A percentile compares a stretch with the other conserved stretches of the same genome.
These are phyloP conservation scores for Lepidochitona cinerea DNA, from an alignment of 2,888 invertebrate genomes.

Conservation along the genomic window DNA sequence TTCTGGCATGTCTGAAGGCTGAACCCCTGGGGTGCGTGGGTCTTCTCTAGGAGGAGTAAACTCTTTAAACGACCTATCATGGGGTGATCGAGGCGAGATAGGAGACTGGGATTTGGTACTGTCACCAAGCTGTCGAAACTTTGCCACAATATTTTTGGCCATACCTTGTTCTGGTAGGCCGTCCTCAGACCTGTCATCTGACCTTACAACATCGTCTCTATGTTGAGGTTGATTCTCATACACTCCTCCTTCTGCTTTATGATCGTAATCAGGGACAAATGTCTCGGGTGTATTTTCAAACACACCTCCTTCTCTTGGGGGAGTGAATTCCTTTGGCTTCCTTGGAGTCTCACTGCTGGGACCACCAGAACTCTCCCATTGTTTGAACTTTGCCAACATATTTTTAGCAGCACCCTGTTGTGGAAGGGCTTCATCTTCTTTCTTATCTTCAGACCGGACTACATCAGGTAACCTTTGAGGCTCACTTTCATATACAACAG, in stretches of 20 bases:
- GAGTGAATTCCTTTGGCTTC: constrained; percentile 46
- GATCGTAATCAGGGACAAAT: neutral
- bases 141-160: constrained; percentile 84
- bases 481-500: constrained; percentile 47
- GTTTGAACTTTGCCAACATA: constrained; percentile 40
- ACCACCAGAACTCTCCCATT: constrained; percentile 31
- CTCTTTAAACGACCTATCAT: constrained; percentile 43
- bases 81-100: constrained; percentile 29
- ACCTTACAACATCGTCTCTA: constrained; percentile 71
- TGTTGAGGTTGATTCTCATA: constrained; percentile 55
- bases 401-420: constrained; percentile 45
- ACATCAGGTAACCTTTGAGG: constrained; percentile 38
- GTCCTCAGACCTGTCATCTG: constrained; percentile 52
- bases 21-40: constrained; percentile 45
- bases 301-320: constrained; percentile 43
- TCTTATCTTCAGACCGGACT: constrained; percentile 34
- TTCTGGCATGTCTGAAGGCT: constrained; percentile 54
- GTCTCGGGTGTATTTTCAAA: constrained; percentile 20
- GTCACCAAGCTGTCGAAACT: constrained; percentile 84
- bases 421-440: constrained; percentile 39
- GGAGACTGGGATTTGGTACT: constrained; percentile 44
- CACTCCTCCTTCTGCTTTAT: constrained; percentile 25
- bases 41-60: constrained; percentile 60
- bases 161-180: constrained; percentile 77
- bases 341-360: constrained; percentile 22